Base-by-base conservation (phyloP, 1,140 invertebrate species). In the Panulirus ornatus region DNA sequence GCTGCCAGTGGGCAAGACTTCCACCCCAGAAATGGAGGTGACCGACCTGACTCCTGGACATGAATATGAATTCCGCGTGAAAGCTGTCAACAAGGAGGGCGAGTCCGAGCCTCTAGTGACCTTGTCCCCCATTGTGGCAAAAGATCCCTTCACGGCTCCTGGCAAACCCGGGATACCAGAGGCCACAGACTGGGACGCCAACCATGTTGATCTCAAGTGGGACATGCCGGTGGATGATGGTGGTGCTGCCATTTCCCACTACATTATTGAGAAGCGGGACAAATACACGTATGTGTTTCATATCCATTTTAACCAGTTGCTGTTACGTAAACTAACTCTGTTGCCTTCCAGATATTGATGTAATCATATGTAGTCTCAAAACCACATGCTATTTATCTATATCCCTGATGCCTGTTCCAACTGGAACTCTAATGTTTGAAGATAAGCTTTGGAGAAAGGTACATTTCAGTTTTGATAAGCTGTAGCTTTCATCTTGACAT, bases 1-100 rank as follows among this genome's bases (percentile, higher is more conserved):
- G 98, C 93, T 98, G 85, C 97, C 97, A 27, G 96, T 97, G 76
- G 97, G 97, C 70, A 97, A 97, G 94, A 96, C 96, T 38, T 95
- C 95, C 87, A 96, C 96, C 38, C 97, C 97, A 11, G 97, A 98
- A 94, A 96, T 97, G 95, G 96, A 97, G 94, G 97, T 99, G 0
- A 96, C 97, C 90, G 97, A 97, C 36, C 94, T 98, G 54, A 97
- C 97, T 88, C 97, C 98, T 88, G 98, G 98, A 86, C 97, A 99
- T 93, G 98, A 99, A 93, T 99, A 99, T 94, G 97, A 99, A 94
- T 99, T 99, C 96, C 95, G 99, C 87, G 98, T 99, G 1, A 98
- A 98, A 93, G 99, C 99, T 14, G 94, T 99, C 11, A 99, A 99
- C 94, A 98, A 97, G 92, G 98, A 99, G 94, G 98, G 99, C 58